Evolutionary conservation across 2,113 vertebrate species (phyloP).

Genomic region (Shinisaurus crocodilurus): DNA sequence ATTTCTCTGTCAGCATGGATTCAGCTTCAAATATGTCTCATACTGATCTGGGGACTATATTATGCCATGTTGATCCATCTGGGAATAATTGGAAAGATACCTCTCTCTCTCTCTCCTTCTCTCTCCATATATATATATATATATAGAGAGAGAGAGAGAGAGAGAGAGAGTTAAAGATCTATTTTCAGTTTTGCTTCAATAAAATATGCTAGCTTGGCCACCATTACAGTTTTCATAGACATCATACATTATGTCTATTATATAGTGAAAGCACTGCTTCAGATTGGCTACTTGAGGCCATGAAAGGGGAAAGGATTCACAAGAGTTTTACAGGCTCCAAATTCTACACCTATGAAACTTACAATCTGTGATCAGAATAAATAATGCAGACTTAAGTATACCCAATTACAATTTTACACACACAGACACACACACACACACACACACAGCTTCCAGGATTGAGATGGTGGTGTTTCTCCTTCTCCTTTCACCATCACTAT

Average conservation of each 20-base stretch:
- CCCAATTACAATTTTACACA: no score
- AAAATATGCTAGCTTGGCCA: slow-evolving; percentile 21
- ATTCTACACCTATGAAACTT: not conserved
- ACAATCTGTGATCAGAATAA: not conserved
- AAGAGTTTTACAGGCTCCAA: not conserved
- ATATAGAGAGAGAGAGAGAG: no score
- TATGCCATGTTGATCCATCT: slow-evolving; percentile 55
- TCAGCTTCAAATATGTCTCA: slow-evolving; percentile 58
- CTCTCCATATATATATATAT: slow-evolving; percentile 10
- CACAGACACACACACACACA: no score
- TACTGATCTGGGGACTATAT: slow-evolving; percentile 52
- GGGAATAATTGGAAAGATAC: slow-evolving; percentile 62
- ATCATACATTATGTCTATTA: not conserved
- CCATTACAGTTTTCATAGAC: not conserved
- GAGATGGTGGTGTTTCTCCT: no score
- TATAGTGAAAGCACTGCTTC: rapidly evolving
- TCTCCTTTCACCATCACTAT: no score
- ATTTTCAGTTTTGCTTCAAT: slow-evolving; percentile 4
- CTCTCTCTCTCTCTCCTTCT: slow-evolving; percentile 39
- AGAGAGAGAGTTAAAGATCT: slow-evolving; percentile 28
- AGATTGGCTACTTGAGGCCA: not conserved
- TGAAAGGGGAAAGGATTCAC: not conserved
- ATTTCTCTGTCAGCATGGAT: slow-evolving; percentile 64
- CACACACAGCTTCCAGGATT: no score
- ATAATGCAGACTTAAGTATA: not conserved